Base-by-base conservation (phyloP, 2,888 invertebrate genomes). In the Hemaris fuciformis region DNA sequence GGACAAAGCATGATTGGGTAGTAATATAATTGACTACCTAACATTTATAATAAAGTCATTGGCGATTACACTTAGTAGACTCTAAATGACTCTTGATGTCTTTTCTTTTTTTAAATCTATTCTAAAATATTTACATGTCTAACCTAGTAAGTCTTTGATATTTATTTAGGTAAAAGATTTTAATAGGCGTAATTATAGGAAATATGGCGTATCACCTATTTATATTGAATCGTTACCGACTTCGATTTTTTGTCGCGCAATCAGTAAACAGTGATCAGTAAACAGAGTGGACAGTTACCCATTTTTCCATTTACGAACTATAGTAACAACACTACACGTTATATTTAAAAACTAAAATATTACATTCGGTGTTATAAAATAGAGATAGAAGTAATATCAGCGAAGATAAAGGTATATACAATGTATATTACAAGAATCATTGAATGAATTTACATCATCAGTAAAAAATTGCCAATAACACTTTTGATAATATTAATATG, bases 41-140 rank as follows among this genome's bases (percentile, higher is more conserved):
- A 38, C 38, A n/a, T n/a, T 13, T 38, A 3, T 34, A 34, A 2
- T 7, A 3, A 38, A 38, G 38, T 38, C n/a, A 10, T 38, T 38
- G 10, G n/a, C n/a, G n/a, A n/a, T 38, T 38, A 38, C n/a, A 38
- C 38, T 13, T 38, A n/a, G 1, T 10, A 10, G n/a, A 38, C 15
- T 25, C 6, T 48, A 18, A 27, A 15, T 27, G 48, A 53, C 43
- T 27, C 34, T 59, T 41, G 5, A 38, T 38, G 6, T 13, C 13
- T 41, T 20, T 18, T 31, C 27, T 31, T 31, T 31, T 45, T 15
- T 27, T n/a, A 25, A 59, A 23, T 34, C 23, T 59, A 59, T 34
- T 15, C 59, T 48, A 59, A 20, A 38, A n/a, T 59, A 59, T 59
- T 23, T 59, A 59, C 59, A 59, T 6, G 23, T 34, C 18, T 58